These are phyloP conservation scores for Porites divaricata DNA, from an alignment of 92 coral and sea anemone genomes.

Conservation along the genomic window DNA sequence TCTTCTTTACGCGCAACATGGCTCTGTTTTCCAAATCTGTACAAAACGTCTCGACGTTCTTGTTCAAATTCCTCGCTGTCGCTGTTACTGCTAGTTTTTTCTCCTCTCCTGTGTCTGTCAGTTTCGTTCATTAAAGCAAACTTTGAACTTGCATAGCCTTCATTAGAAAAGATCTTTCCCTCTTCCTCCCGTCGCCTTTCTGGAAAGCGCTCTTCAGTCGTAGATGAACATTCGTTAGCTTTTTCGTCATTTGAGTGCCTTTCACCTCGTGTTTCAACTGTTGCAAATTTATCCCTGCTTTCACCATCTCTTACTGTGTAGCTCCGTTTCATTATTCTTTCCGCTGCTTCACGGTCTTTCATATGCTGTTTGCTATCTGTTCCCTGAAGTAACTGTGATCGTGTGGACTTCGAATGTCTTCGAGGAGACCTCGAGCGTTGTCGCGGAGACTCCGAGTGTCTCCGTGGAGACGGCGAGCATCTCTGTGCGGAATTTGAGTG, in stretches of 20 bases:
- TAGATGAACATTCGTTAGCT: background rate
- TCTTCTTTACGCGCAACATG: background rate
- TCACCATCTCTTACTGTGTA: background rate
- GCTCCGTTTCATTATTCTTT: background rate
- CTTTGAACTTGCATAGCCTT: background rate
- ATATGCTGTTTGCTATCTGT: background rate
- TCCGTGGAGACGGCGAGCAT: background rate
- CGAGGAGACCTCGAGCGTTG: background rate
- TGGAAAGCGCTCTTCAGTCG: background rate
- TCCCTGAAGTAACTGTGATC: background rate
- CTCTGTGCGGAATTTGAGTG: background rate
- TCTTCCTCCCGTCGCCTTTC: background rate
- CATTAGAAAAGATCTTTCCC: background rate
- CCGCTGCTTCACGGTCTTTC: background rate
- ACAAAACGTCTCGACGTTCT: background rate
- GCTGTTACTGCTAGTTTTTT: background rate
- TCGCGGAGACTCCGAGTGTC: background rate
- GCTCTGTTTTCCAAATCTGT: background rate
- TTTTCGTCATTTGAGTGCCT: background rate
- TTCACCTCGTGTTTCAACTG: background rate
- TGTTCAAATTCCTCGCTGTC: background rate
- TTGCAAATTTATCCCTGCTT: background rate
- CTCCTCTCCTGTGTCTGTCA: background rate
- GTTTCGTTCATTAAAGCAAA: background rate
- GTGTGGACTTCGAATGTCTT: slow-evolving; percentile 17